Evolutionary conservation across 2,113 vertebrate species (phyloP).

Genomic region (Gracilinanus agilis): DNA sequence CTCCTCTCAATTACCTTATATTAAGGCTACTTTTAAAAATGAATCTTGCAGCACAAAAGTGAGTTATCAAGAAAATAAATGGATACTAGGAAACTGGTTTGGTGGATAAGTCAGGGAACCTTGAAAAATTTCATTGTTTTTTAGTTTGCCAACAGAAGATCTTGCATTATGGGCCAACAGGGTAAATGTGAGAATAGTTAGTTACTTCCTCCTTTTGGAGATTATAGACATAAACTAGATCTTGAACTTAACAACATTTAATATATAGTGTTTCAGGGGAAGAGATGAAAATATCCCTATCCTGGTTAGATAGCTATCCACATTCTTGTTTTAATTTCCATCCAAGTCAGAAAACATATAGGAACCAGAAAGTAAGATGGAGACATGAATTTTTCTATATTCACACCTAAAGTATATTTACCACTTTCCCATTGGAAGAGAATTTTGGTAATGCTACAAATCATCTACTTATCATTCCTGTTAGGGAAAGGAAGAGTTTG

Average conservation of each 20-base stretch:
- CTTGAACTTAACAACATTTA: background rate
- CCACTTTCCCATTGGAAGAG: background rate
- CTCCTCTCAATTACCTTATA: background rate
- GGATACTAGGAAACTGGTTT: background rate
- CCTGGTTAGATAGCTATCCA: background rate
- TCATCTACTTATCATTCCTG: background rate
- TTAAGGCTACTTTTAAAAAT: constrained; percentile 3
- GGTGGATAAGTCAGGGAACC: background rate
- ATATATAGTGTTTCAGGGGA: background rate
- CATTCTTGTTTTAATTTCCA: background rate
- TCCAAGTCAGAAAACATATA: background rate
- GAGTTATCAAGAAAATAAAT: constrained; percentile 32
- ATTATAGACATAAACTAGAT: background rate
- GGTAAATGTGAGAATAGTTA: background rate
- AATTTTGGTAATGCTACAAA: background rate
- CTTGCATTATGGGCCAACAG: background rate
- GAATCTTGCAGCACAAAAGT: constrained; percentile 35
- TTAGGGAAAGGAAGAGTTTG: background rate
- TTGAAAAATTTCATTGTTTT: background rate
- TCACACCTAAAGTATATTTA: background rate
- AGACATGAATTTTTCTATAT: background rate
- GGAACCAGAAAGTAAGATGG: background rate
- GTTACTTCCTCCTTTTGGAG: background rate
- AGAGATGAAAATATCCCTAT: constrained; percentile 1
- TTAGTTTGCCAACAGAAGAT: background rate